A percentile compares a stretch with the other conserved stretches of the same genome.
Conservation (phyloP, 2,797 vertebrate genomes). For the Sebastes baramenuke region DNA sequence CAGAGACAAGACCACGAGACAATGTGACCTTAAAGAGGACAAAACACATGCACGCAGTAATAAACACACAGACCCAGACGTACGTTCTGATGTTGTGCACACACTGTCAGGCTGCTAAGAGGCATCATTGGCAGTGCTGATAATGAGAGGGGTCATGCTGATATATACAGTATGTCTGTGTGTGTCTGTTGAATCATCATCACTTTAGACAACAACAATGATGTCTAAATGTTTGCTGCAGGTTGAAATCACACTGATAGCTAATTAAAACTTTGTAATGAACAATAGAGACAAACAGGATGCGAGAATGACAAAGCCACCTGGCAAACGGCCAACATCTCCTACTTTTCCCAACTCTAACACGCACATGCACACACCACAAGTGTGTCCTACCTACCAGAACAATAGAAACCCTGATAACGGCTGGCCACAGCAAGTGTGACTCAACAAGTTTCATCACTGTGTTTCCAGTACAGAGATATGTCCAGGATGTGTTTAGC, state of each 20-base stretch:
- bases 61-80: neutral
- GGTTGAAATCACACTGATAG: neutral
- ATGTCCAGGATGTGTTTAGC: neutral
- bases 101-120: conserved; percentile 37
- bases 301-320: neutral
- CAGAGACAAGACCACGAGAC: neutral
- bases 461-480: neutral
- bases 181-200: neutral
- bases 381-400: neutral
- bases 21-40: conserved; percentile 31
- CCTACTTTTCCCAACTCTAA: neutral
- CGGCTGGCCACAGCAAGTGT: conserved; percentile 7
- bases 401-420: conserved; percentile 35
- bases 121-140: conserved; percentile 40
- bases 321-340: neutral
- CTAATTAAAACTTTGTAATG: neutral
- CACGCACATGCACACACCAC: neutral
- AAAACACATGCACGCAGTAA: neutral
- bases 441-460: conserved; percentile 15
- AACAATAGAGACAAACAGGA: neutral
- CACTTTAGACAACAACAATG: no score
- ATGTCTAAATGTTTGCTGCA: neutral
- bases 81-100: neutral
- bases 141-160: conserved; percentile 29
- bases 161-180: neutral